Percentiles rank a stretch among this genome's conserved stretches.
phyloP scores from a whole-genome alignment of 2,797 vertebrate genomes.

The Dicrostonyx torquatus region DNA sequence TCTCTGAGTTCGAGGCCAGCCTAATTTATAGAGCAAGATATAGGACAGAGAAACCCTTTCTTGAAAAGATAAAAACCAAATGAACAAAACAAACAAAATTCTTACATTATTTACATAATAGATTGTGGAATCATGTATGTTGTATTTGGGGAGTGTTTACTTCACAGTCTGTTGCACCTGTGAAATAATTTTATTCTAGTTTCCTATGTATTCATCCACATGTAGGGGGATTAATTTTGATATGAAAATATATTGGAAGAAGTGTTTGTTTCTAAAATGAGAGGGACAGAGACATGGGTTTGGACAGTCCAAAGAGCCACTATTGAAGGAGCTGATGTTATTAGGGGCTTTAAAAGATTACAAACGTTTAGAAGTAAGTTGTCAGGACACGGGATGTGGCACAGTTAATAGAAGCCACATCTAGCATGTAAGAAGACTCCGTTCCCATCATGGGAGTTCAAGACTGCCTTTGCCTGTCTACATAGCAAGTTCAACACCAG shows the following conservation, averaged over 20 bases:
- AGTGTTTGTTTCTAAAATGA: background rate
- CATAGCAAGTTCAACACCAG: background rate
- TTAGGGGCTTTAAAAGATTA: background rate
- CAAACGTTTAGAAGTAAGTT: background rate
- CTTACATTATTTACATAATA: background rate
- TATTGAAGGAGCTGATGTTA: background rate
- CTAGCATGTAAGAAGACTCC: background rate
- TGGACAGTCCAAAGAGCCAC: background rate
- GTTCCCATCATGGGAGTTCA: background rate
- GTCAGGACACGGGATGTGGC: background rate
- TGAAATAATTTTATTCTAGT: background rate
- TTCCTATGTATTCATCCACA: background rate
- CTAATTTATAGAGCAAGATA: background rate
- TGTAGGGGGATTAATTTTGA: background rate
- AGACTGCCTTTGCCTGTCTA: background rate
- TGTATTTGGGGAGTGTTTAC: background rate
- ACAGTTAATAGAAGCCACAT: background rate
- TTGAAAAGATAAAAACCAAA: background rate
- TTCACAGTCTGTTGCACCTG: background rate
- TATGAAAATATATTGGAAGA: slow-evolving; percentile 5
- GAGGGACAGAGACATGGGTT: background rate
- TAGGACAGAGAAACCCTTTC: background rate
- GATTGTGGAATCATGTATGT: background rate
- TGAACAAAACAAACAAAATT: background rate
- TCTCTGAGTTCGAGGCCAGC: background rate